Conservation (phyloP, 2,797 vertebrate species). For the Phataginus tetradactyla region DNA sequence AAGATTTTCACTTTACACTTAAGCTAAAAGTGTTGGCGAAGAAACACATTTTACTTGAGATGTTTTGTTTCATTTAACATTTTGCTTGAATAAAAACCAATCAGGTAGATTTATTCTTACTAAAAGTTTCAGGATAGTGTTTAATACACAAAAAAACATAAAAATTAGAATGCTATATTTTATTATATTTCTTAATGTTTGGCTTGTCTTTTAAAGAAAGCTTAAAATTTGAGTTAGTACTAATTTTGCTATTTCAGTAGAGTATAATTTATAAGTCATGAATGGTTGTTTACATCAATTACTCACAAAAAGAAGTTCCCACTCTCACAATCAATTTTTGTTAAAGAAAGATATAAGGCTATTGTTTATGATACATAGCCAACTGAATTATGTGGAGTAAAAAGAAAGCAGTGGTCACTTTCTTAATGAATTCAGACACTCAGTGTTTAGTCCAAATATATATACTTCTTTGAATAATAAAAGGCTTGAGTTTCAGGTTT, state of each 20-base stretch:
- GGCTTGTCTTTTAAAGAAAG: not conserved
- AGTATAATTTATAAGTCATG: not conserved
- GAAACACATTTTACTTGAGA: conserved; percentile 38
- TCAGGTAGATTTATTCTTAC: not conserved
- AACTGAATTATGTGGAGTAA: not conserved
- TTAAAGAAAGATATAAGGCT: conserved; percentile 29
- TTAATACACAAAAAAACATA: not conserved
- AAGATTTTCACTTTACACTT: conserved; percentile 31
- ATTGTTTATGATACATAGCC: not conserved
- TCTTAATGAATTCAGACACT: conserved; percentile 21
- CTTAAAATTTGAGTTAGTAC: not conserved
- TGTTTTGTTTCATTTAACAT: conserved; percentile 10
- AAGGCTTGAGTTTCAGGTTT: conserved; percentile 13
- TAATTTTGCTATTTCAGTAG: not conserved
- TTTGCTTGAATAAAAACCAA: conserved; percentile 25
- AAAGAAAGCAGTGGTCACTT: not conserved
- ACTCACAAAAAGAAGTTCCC: conserved; percentile 38
- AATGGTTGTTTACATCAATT: conserved; percentile 14
- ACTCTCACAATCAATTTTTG: conserved; percentile 31
- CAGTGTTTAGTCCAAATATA: not conserved
- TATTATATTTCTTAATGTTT: not conserved
- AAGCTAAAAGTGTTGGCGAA: not conserved
- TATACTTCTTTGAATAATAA: conserved; percentile 17
- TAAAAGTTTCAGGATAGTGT: conserved; percentile 15
- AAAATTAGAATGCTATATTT: not conserved